Evolutionary conservation across 2,797 vertebrate species (phyloP), one percentile per base, ranked within the genome.

Genomic region (Carcharodon carcharias): DNA sequence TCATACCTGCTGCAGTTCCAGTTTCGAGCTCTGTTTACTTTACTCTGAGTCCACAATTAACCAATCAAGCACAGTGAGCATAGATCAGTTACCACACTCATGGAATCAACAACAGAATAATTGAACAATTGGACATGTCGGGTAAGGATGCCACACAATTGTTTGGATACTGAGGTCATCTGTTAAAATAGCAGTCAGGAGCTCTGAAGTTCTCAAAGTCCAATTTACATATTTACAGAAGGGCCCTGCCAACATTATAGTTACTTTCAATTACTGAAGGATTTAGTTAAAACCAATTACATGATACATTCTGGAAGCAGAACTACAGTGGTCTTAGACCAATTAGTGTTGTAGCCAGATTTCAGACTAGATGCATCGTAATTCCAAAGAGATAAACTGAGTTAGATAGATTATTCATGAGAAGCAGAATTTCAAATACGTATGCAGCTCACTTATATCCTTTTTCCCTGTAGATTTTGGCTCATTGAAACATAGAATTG

Each of bases 361-460:
- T 95, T 92, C 5, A 54, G 23, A 28, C 26, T 73, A 6, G 6
- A 73, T 95, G 65, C 45, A 71, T 65, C 35, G 28, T 95, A 73
- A 73, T 71, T 95, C 23, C 31, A 95, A 95, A 31, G 40, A 73
- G 26, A 73, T 40, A 65, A 92, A 92, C 61, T 92, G 89, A 92
- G 61, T 54, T 71, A 5, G 65, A 73, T 95, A 45, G 89, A 95
- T 95, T 73, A 73, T 95, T 95, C 94, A 95, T 95, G 94, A 95
- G 67, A 95, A 71, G 45, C 50, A 95, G 67, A 73, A 95, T 16
- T 35, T 54, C 67, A 54, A 40, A 31, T 71, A 31, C 40, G 2
- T 54, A 71, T 6, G 28, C 45, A 95, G 69, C 23, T 95, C 69
- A 45, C 50, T 95, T 71, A 31, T 95, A 56, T n/a, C 65, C 45